Conservation (phyloP, 2,888 invertebrate species). For the Pyrocoelia pectoralis region DNA sequence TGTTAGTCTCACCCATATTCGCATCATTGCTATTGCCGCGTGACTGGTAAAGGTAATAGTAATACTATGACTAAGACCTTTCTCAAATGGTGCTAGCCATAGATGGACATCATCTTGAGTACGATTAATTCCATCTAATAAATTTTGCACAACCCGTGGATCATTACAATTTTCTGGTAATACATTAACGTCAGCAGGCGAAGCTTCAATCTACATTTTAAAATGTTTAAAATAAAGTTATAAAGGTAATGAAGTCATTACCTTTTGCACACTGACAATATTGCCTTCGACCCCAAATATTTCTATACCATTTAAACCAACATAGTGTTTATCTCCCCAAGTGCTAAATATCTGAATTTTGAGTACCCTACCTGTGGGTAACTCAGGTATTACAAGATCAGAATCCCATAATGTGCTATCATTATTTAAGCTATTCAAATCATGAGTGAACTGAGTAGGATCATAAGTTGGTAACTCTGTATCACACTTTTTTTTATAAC, state of each 20-base stretch:
- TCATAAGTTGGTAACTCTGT: slow-evolving; percentile 32
- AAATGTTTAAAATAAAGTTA: too few relatives aligned
- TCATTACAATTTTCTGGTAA: slow-evolving; percentile 73
- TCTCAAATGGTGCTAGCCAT: slow-evolving; percentile 75
- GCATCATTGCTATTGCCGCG: slow-evolving; percentile 51
- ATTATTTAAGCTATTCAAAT: too few relatives aligned
- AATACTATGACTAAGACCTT: slow-evolving; percentile 68
- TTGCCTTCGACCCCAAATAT: slow-evolving; percentile 72
- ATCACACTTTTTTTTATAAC: slow-evolving; percentile 3
- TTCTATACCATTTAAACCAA: slow-evolving; percentile 82
- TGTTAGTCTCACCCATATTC: slow-evolving; percentile 55
- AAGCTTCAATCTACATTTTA: slow-evolving; percentile 65
- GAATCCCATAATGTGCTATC: too few relatives aligned
- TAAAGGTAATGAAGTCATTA: too few relatives aligned
- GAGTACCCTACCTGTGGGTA: slow-evolving; percentile 73
- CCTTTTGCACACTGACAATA: slow-evolving; percentile 68
- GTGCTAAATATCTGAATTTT: slow-evolving; percentile 74
- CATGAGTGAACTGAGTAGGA: slow-evolving; percentile 18
- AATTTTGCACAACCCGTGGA: slow-evolving; percentile 68
- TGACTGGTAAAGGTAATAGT: slow-evolving; percentile 65
- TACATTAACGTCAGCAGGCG: slow-evolving; percentile 68
- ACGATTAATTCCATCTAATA: slow-evolving; percentile 75
- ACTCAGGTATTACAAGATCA: slow-evolving; percentile 76
- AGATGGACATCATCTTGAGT: slow-evolving; percentile 81
- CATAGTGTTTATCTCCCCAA: slow-evolving; percentile 83